Percentiles rank a stretch among this genome's conserved stretches.
phyloP scores from a whole-genome alignment of 2,113 vertebrate genomes.

The Phoxinus phoxinus region DNA sequence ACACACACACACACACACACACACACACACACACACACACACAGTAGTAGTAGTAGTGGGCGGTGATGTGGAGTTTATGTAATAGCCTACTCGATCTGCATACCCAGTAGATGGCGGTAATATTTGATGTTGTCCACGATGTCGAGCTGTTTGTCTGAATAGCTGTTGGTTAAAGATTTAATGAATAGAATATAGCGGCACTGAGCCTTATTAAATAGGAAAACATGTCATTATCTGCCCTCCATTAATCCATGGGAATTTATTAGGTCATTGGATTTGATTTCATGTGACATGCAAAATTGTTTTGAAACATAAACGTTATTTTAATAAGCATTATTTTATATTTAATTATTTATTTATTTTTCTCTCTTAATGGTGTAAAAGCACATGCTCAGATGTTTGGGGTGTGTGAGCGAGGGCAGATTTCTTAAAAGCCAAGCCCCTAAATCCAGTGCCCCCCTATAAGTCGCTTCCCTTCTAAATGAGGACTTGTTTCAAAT shows the following conservation, averaged over 20 bases:
- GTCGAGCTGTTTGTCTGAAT: slow-evolving; percentile 59
- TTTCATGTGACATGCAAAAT: neutral
- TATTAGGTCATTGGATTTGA: neutral
- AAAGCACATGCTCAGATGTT: slow-evolving; percentile 15
- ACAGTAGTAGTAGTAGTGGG: slow-evolving; percentile 58
- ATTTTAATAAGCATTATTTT: neutral
- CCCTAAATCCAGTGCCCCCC: slow-evolving; percentile 31
- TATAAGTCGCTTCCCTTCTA: slow-evolving; percentile 52
- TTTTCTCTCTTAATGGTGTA: neutral
- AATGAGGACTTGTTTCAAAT: slow-evolving; percentile 52
- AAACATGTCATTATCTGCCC: neutral
- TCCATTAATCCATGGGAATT: slow-evolving; percentile 5
- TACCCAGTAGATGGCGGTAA: slow-evolving; percentile 79
- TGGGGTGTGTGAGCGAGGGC: neutral
- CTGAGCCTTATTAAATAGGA: neutral
- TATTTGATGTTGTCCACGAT: slow-evolving; percentile 64
- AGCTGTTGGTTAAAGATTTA: slow-evolving; percentile 46
- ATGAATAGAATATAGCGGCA: slow-evolving; percentile 1
- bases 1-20: slow-evolving; percentile 22
- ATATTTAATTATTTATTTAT: neutral
- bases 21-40: neutral
- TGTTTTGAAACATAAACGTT: neutral
- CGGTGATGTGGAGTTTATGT: slow-evolving; percentile 67
- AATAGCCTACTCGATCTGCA: slow-evolving; percentile 64
- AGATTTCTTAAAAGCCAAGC: slow-evolving; percentile 30